Evolutionary conservation across 2,888 invertebrate genomes (phyloP).

Genomic region (Gonocerus acuteangulatus): DNA sequence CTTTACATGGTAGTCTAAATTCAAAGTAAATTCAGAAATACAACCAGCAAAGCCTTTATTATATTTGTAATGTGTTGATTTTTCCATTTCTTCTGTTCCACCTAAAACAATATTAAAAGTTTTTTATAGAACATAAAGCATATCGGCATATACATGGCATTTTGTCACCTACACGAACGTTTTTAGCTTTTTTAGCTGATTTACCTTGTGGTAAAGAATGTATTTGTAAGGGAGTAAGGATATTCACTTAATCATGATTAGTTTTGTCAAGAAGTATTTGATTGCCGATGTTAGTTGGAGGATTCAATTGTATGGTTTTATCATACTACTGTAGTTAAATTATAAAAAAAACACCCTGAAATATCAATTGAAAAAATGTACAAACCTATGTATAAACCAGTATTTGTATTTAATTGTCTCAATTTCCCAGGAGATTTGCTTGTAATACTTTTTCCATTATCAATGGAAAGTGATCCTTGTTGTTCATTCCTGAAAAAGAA

Average conservation of each 20-base stretch:
- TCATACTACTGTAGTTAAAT: too few species aligned
- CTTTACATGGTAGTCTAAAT: constrained; percentile 66
- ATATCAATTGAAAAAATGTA: background rate
- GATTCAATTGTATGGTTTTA: too few species aligned
- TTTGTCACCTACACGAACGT: background rate
- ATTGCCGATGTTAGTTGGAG: too few species aligned
- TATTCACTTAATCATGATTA: too few species aligned
- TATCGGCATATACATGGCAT: too few species aligned
- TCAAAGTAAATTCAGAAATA: constrained; percentile 72
- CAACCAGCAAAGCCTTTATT: constrained; percentile 70
- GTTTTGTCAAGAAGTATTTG: too few species aligned
- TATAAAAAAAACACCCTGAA: too few species aligned
- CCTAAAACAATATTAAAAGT: constrained; percentile 53
- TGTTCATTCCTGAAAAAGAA: constrained; percentile 63
- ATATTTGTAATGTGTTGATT: constrained; percentile 63
- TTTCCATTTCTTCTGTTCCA: constrained; percentile 68
- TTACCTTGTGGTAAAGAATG: too few species aligned
- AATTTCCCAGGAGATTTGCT: constrained; percentile 77
- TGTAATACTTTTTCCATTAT: constrained; percentile 71
- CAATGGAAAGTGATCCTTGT: constrained; percentile 80
- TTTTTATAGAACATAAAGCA: too few species aligned
- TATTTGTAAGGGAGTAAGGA: too few species aligned
- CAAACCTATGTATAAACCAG: constrained; percentile 80
- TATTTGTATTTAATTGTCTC: constrained; percentile 76
- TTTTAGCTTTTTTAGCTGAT: background rate